These are phyloP conservation scores for Leptarthrus brevirostris DNA, from an alignment of 2,888 invertebrate genomes.

Conservation along the genomic window DNA sequence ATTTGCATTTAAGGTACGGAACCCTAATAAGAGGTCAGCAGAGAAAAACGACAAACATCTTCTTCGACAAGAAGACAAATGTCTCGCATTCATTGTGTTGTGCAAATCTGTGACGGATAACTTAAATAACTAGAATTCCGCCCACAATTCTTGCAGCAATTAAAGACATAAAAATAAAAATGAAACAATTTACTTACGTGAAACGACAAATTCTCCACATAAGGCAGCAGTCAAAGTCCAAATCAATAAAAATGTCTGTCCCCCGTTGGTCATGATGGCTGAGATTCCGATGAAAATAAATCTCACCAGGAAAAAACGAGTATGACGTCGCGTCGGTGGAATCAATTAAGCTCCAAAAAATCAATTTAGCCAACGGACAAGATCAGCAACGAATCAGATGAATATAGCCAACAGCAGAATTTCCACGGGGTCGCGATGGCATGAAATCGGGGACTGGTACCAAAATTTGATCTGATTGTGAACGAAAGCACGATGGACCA, in stretches of 20 bases:
- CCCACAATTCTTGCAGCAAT: too few relatives aligned
- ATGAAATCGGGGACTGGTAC: too few relatives aligned
- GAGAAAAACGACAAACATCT: too few relatives aligned
- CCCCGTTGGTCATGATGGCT: conserved; percentile 9
- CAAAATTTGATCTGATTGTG: too few relatives aligned
- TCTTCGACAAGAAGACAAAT: too few relatives aligned
- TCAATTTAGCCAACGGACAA: conserved; percentile 14
- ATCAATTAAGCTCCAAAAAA: conserved; percentile 24
- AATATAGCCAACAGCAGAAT: conserved; percentile 1
- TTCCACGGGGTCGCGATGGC: too few relatives aligned
- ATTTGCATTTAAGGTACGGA: too few relatives aligned
- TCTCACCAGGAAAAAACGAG: conserved; percentile 6
- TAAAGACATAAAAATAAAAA: not conserved
- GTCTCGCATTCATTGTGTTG: too few relatives aligned
- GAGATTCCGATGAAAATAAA: not conserved
- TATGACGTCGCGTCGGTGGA: not conserved
- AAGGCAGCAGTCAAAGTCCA: conserved; percentile 8
- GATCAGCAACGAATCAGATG: conserved; percentile 23
- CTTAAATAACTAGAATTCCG: too few relatives aligned
- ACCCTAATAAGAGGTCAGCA: too few relatives aligned
- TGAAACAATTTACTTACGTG: conserved; percentile 28
- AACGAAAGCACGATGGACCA: not conserved
- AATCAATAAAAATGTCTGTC: conserved; percentile 5
- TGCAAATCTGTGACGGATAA: too few relatives aligned
- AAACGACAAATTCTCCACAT: conserved; percentile 7